A percentile compares a stretch with the other conserved stretches of the same genome.
These are phyloP conservation scores for Lasioglossum albipes DNA, from an alignment of 1,140 invertebrate genomes.

Conservation along the genomic window DNA sequence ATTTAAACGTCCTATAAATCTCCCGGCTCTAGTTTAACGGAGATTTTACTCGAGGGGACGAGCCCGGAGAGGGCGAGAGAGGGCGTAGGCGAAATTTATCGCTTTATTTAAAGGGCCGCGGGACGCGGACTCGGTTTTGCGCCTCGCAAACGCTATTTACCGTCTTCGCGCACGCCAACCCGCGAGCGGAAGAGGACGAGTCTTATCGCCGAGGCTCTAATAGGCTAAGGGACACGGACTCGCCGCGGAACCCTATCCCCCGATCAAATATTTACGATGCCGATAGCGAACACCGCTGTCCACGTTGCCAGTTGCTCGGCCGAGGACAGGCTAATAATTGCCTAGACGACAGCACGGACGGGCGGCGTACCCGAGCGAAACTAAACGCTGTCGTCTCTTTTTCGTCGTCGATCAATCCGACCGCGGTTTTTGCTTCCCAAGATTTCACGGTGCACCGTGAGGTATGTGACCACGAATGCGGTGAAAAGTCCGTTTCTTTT, in stretches of 20 bases:
- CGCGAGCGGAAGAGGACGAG: too few relatives aligned
- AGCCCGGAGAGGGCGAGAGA: not conserved
- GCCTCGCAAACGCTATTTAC: constrained; percentile 50
- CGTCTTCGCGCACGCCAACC: constrained; percentile 55
- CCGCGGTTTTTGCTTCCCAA: too few relatives aligned
- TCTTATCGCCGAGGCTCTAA: constrained; percentile 26
- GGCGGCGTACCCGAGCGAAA: not conserved
- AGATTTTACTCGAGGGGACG: constrained; percentile 55
- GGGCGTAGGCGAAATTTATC: constrained; percentile 49
- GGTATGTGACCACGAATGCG: too few relatives aligned
- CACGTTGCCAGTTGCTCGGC: not conserved
- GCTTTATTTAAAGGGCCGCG: constrained; percentile 57
- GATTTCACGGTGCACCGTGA: too few relatives aligned
- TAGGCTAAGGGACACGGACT: not conserved
- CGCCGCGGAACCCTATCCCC: not conserved
- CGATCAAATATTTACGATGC: constrained; percentile 55
- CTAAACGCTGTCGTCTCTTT: not conserved
- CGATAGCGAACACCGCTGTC: constrained; percentile 12
- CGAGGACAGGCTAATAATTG: constrained; percentile 22
- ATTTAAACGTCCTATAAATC: constrained; percentile 62
- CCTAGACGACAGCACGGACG: not conserved
- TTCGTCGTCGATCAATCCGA: too few relatives aligned
- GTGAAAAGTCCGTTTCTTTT: too few relatives aligned
- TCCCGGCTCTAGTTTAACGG: constrained; percentile 42
- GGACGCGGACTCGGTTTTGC: constrained; percentile 39